These are phyloP conservation scores for Hafferia zeledoni DNA, from an alignment of 2,797 vertebrate species.

Conservation along the genomic window DNA sequence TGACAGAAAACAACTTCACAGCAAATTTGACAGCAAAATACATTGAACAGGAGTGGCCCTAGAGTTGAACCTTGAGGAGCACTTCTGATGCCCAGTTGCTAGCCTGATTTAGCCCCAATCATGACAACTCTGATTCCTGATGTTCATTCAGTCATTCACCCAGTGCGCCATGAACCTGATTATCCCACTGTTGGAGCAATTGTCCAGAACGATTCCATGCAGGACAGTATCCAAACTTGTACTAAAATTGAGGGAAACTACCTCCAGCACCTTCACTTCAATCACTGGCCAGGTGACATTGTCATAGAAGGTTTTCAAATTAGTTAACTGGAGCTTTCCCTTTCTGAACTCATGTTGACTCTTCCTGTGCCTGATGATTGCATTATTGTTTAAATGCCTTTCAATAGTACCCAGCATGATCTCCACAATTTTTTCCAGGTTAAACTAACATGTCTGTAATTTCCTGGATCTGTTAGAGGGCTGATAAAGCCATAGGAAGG, in stretches of 20 bases:
- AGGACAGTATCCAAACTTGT: not conserved
- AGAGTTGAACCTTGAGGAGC: not conserved
- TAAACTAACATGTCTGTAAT: not conserved
- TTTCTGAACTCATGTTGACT: not conserved
- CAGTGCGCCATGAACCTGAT: not conserved
- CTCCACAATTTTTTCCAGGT: not conserved
- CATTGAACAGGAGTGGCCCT: not conserved
- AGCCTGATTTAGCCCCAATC: not conserved
- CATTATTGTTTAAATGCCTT: not conserved
- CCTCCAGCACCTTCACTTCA: not conserved
- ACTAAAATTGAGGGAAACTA: not conserved
- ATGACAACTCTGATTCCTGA: not conserved
- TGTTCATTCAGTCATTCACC: not conserved
- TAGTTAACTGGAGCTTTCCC: not conserved
- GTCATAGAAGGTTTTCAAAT: not conserved
- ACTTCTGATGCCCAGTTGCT: rapidly evolving
- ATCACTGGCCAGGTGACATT: not conserved
- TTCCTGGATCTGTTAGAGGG: not conserved
- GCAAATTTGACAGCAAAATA: not conserved
- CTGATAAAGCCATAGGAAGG: not conserved
- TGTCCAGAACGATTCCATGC: not conserved
- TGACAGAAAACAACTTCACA: not conserved
- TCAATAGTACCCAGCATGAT: not conserved
- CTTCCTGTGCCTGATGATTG: not conserved
- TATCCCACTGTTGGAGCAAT: not conserved